Conservation (phyloP, 30 jellyfish, hydroid and myxozoan species). For the Hydractinia symbiolongicarpus region DNA sequence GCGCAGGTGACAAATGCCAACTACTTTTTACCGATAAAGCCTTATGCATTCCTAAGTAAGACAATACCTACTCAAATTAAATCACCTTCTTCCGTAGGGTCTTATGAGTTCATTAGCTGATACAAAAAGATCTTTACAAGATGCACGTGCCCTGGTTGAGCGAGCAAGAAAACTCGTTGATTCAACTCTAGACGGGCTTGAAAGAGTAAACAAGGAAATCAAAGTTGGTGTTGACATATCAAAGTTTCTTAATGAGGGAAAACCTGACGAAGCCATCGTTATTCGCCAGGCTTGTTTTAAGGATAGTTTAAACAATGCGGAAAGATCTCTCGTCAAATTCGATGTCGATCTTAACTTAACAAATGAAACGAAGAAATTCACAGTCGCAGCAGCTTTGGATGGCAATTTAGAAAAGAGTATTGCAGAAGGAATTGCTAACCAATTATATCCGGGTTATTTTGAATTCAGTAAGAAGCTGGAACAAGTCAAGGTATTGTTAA, state of each 20-base stretch:
- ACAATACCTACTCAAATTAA: no score
- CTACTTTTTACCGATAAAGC: no score
- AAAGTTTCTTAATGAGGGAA: conserved; percentile 31
- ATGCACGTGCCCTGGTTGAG: conserved; percentile 49
- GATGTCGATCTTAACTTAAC: conserved; percentile 22
- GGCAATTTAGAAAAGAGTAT: conserved; percentile 41
- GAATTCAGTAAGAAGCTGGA: conserved; percentile 43
- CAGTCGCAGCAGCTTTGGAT: conserved; percentile 47
- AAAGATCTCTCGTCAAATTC: conserved; percentile 36
- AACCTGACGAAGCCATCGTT: conserved; percentile 33
- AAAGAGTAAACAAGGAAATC: conserved; percentile 49
- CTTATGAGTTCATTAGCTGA: conserved; percentile 33
- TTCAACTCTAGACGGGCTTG: conserved; percentile 47
- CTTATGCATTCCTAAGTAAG: no score
- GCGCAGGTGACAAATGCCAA: no score
- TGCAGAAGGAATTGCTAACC: conserved; percentile 47
- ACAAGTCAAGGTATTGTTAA: conserved; percentile 35
- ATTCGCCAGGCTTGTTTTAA: conserved; percentile 47
- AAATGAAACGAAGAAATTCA: conserved; percentile 23
- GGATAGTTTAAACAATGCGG: conserved; percentile 55
- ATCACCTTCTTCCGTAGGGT: conserved; percentile 20
- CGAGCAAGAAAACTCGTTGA: conserved; percentile 64
- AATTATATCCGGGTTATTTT: conserved; percentile 44
- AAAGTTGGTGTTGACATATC: conserved; percentile 57
- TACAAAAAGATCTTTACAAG: conserved; percentile 43